Evolutionary conservation across 2,113 vertebrate genomes (phyloP).

Genomic region (Pluvialis apricaria): DNA sequence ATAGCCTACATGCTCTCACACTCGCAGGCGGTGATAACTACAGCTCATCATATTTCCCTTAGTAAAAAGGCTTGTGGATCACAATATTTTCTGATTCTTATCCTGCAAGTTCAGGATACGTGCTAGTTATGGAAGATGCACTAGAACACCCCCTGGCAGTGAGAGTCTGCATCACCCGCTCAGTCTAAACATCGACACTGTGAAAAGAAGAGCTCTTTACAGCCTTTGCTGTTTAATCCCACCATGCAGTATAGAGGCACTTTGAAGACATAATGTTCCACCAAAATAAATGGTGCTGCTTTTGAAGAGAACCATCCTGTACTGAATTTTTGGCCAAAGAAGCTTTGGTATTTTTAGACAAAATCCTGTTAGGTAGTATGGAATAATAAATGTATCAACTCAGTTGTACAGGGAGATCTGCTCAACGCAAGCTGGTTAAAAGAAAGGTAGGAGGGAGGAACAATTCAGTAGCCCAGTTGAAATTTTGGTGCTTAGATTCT

Average conservation of each 20-base stretch:
- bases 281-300: not conserved
- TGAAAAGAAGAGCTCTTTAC: not conserved
- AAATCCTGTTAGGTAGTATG: not conserved
- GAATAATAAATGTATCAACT: not conserved
- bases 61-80: not conserved
- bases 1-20: not conserved
- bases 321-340: not conserved
- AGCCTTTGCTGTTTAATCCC: not conserved
- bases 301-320: not conserved
- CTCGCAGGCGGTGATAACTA: not conserved
- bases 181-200: accelerated
- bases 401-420: not conserved
- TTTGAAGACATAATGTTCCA: conserved; percentile 36
- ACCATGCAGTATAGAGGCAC: not conserved
- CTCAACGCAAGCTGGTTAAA: not conserved
- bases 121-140: not conserved
- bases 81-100: not conserved
- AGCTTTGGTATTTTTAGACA: not conserved
- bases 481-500: not conserved
- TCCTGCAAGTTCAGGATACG: not conserved
- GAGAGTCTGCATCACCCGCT: not conserved
- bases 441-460: not conserved
- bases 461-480: not conserved
- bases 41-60: not conserved
- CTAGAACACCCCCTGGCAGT: not conserved